phyloP scores from a whole-genome alignment of 2,113 vertebrate genomes.

The Pelvicachromis taeniatus region DNA sequence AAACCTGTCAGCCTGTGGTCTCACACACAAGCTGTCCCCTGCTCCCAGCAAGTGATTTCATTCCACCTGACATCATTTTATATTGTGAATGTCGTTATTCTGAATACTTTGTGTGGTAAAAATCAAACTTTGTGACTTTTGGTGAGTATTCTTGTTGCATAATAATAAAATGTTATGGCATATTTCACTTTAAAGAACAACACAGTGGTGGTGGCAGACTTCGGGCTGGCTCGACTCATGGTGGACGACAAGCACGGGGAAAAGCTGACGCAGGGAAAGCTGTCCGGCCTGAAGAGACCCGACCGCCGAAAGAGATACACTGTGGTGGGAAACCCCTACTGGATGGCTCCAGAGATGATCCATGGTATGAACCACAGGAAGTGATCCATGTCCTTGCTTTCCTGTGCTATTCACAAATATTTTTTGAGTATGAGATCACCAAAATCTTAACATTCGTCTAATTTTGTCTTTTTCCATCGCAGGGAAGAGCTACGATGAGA shows the following conservation, averaged over 20 bases:
- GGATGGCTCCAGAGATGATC: slow-evolving; percentile 99
- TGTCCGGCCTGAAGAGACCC: slow-evolving; percentile 82
- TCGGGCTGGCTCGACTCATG: slow-evolving; percentile 90
- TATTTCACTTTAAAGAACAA: slow-evolving; percentile 49
- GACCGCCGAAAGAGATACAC: slow-evolving; percentile 96
- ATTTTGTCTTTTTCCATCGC: not conserved
- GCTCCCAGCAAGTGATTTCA: not conserved
- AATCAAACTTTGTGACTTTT: not conserved
- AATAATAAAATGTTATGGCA: not conserved
- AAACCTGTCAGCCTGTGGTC: not conserved
- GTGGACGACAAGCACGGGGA: slow-evolving; percentile 86
- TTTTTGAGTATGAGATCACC: not conserved
- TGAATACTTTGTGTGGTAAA: not conserved
- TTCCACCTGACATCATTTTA: not conserved
- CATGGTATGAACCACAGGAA: slow-evolving; percentile 77
- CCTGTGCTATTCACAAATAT: not conserved
- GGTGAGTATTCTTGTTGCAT: not conserved
- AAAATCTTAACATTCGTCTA: not conserved
- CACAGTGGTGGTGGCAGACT: slow-evolving; percentile 94
- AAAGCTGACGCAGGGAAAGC: slow-evolving; percentile 71
- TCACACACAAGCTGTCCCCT: not conserved
- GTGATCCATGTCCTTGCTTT: not conserved
- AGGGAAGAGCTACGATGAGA: slow-evolving; percentile 96
- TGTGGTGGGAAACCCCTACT: slow-evolving; percentile 97
- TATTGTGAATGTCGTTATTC: not conserved